These are phyloP conservation scores for Girardia tigrina DNA, from an alignment of 2,888 invertebrate genomes.

Conservation along the genomic window DNA sequence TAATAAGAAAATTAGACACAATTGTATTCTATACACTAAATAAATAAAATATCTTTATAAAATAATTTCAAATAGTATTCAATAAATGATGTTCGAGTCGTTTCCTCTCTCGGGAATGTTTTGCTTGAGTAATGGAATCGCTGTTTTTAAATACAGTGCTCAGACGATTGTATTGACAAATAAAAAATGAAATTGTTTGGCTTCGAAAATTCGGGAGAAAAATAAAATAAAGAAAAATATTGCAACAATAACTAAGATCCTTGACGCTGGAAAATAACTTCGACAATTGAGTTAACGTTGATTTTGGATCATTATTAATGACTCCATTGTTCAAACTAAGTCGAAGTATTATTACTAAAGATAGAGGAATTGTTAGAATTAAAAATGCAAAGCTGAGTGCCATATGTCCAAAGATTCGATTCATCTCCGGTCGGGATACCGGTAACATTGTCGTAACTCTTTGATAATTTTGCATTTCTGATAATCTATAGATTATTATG, in stretches of 20 bases:
- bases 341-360: neutral
- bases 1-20: too few relatives aligned
- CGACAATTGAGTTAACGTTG: slow-evolving; percentile 3
- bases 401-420: slow-evolving; percentile 16
- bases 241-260: neutral
- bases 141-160: neutral
- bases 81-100: neutral
- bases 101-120: neutral
- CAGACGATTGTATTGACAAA: neutral
- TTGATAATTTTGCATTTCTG: slow-evolving; percentile 1
- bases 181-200: neutral
- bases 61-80: neutral
- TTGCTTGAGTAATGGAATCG: neutral
- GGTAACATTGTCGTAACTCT: neutral
- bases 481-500: neutral
- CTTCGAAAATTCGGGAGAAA: neutral
- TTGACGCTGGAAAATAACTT: slow-evolving; percentile 1
- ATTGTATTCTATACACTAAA: too few relatives aligned
- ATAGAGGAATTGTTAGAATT: neutral
- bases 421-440: neutral
- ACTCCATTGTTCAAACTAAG: neutral
- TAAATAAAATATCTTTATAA: too few relatives aligned
- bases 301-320: neutral
- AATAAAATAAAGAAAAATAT: slow-evolving; percentile 3
- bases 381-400: slow-evolving; percentile 9